Conservation (phyloP, 1,140 invertebrate species). For the Planococcus citri region DNA sequence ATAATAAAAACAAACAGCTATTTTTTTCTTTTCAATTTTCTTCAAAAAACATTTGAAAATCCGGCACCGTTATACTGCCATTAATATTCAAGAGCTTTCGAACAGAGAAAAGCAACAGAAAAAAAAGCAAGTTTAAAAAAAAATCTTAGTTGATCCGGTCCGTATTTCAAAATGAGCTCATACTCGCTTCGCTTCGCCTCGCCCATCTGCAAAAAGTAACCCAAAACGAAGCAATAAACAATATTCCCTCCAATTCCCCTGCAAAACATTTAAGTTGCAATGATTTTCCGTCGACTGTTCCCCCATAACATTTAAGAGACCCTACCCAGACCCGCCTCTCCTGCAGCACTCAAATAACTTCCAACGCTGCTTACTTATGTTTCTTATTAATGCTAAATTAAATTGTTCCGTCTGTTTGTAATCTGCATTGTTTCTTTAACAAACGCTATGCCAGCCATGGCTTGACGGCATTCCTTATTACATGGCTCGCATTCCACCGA, state of each 20-base stretch:
- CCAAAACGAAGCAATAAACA: constrained; percentile 6
- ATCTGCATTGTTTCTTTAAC: constrained; percentile 7
- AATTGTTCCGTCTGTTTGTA: constrained; percentile 6
- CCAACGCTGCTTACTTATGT: constrained; percentile 6
- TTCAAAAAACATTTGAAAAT: neutral
- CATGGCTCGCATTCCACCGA: constrained; percentile 5
- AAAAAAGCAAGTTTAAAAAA: neutral
- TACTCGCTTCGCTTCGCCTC: neutral
- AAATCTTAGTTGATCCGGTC: neutral
- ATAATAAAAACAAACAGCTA: constrained; percentile 8
- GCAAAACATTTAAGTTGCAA: neutral
- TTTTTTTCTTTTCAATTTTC: neutral
- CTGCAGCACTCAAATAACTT: neutral
- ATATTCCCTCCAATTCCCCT: neutral
- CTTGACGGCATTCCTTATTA: neutral
- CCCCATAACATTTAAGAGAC: constrained; percentile 4
- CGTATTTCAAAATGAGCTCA: constrained; percentile 7
- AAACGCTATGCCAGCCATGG: neutral
- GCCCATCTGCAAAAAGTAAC: neutral
- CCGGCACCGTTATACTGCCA: neutral
- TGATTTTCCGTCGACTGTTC: neutral
- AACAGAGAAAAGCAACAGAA: neutral
- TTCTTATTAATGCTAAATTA: constrained; percentile 8
- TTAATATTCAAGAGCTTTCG: neutral
- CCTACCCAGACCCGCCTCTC: neutral